Base-by-base conservation (phyloP, 1,140 invertebrate genomes). In the Caenorhabditis latens region DNA sequence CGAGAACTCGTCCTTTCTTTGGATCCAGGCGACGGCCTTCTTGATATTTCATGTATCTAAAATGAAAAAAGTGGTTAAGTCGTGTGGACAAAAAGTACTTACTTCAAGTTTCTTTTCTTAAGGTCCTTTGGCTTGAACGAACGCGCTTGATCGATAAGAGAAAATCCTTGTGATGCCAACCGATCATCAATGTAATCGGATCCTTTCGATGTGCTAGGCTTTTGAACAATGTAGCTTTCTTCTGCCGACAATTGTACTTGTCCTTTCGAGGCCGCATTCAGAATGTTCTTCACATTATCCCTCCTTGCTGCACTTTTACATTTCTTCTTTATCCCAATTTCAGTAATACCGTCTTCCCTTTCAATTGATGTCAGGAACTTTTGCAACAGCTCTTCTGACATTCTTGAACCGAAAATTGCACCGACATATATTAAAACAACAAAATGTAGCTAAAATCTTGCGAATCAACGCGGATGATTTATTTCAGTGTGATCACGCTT, bases 351-450 rank as follows among this genome's bases (percentile, higher is more conserved):
- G 24, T 84, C 83, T 42, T 84, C 85, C 42, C 79, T 50, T n/a
- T 86, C 85, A 24, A 75, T 58, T 58, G 63, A 61, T 57, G 48
- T 71, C n/a, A 86, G 46, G 67, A 86, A 86, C 75, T 86, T 75
- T 67, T 79, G 53, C 43, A 86, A 50, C 43, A 86, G 57, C n/a
- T 86, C 75, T 48, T 86, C 85, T 1, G 85, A 86, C 85, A 86
- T 86, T 50, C 53, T 65, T 0, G 42, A 65, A 14, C 2, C 7
- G n/a, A 7, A 14, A 50, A 85, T 50, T 42, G 7, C 3, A 46
- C 14, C 5, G 16, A 8, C 6, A 42, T n/a, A 11, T 32, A 11
- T 5, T 21, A 0, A 13, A 32, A 9, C n/a, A 13, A 11, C 58
- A 11, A 6, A 42, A 85, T 42, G 32, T 86, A 86, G 14, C 24